Percentiles rank a stretch among this genome's conserved stretches.
These are phyloP conservation scores for Centruroides vittatus DNA, from an alignment of 1,140 invertebrate species.

Conservation along the genomic window DNA sequence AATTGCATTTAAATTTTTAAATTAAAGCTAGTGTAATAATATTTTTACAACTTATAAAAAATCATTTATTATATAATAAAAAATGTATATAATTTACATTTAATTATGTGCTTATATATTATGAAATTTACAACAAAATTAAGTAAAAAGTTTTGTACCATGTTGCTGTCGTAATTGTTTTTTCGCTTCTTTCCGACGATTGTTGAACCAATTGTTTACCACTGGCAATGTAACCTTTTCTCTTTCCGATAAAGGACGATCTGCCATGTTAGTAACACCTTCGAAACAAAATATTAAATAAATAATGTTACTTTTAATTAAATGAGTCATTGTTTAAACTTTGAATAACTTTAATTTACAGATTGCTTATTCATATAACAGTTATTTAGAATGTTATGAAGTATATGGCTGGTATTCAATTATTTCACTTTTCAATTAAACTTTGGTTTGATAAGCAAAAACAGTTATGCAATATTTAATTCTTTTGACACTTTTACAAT, in stretches of 20 bases:
- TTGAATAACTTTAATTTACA: slow-evolving; percentile 21
- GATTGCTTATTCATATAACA: slow-evolving; percentile 25
- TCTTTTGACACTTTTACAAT: too few relatives aligned
- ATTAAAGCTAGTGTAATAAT: too few relatives aligned
- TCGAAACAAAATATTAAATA: neutral
- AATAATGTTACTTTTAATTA: neutral
- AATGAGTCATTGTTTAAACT: neutral
- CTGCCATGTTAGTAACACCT: slow-evolving; percentile 15
- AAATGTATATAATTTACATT: too few relatives aligned
- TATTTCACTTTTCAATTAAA: too few relatives aligned
- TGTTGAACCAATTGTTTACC: slow-evolving; percentile 33
- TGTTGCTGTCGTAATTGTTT: slow-evolving; percentile 22
- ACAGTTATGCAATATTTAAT: too few relatives aligned
- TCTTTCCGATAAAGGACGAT: slow-evolving; percentile 24
- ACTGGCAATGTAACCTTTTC: slow-evolving; percentile 29
- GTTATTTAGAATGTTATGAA: neutral
- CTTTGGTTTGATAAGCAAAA: too few relatives aligned
- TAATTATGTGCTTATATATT: too few relatives aligned
- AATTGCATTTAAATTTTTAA: too few relatives aligned
- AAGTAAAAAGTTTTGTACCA: slow-evolving; percentile 4
- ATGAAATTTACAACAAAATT: too few relatives aligned
- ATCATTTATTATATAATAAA: too few relatives aligned
- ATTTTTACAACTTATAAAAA: too few relatives aligned
- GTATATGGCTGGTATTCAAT: too few relatives aligned
- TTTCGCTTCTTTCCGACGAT: slow-evolving; percentile 31